Evolutionary conservation across 2,888 invertebrate species (phyloP), one percentile per base, ranked within the genome.

Genomic region (Incurvaria masculella): DNA sequence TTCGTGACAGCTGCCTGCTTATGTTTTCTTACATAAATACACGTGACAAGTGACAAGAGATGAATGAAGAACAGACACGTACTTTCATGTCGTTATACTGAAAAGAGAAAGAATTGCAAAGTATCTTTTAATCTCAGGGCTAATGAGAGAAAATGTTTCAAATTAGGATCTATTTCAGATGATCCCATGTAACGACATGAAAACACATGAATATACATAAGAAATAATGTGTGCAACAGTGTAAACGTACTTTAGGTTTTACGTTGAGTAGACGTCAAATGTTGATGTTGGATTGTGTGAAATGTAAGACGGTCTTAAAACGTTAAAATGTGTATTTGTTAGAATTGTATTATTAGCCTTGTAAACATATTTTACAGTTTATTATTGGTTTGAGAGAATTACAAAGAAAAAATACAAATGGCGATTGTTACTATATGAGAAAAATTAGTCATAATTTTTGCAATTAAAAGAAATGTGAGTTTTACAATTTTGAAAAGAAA

Each of bases 391-490:
- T 57, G 65, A 70, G 68, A 73, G 66, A 64, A 74, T 68, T 68
- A 71, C 68, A 68, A 70, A 71, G 44, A 40, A 56, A 68, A 60
- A 78, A 72, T 76, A 76, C 73, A 73, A 70, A 73, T 49, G 26
- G 46, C 74, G 71, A 74, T 74, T 46, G 18, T 33, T 33, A 33
- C 3, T 4, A 33, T 20, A 76, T 75, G 75, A 75, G 73, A 76
- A 74, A 72, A 74, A 72, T 75, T 76, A 78, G 74, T 75, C 76
- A 47, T 45, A 38, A 76, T 74, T 76, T 78, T 78, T 76, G 76
- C 75, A 76, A 75, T 73, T 78, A 76, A 76, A 76, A 76, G 76
- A 76, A 76, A 76, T 78, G 78, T 78, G 76, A 75, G 75, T 78
- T 76, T 78, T 76, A 76, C 78, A 78, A 78, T 78, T 78, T 78